These are phyloP conservation scores for Festucalex cinctus DNA, from an alignment of 2,113 vertebrate species.

Conservation along the genomic window DNA sequence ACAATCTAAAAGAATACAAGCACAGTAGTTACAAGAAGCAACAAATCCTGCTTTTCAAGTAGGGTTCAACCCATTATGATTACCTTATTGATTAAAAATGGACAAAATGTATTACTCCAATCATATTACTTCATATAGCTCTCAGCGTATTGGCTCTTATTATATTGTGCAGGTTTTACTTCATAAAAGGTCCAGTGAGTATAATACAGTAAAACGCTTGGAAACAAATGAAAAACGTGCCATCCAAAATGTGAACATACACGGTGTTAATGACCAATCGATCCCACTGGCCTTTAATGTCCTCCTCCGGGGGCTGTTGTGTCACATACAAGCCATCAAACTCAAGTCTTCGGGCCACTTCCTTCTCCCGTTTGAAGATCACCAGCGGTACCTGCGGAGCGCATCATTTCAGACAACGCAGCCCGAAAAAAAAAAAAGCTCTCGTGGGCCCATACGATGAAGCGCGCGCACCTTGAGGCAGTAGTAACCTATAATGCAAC, in stretches of 20 bases:
- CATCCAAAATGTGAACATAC: constrained; percentile 69
- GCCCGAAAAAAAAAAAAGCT: neutral
- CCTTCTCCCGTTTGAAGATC: constrained; percentile 96
- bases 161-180: neutral
- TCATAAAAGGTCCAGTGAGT: neutral
- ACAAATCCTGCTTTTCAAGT: too few relatives aligned
- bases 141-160: neutral
- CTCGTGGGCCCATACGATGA: neutral
- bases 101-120: neutral
- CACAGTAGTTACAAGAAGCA: too few relatives aligned
- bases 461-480: constrained; percentile 83
- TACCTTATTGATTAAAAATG: neutral
- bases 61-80: too few relatives aligned
- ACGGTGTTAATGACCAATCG: constrained; percentile 90
- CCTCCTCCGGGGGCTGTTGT: constrained; percentile 90
- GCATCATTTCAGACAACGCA: constrained; percentile 3
- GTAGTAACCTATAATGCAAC: constrained; percentile 96
- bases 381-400: constrained; percentile 85
- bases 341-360: constrained; percentile 90
- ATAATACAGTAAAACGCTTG: neutral
- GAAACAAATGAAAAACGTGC: neutral
- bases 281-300: constrained; percentile 98
- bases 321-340: constrained; percentile 94
- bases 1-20: too few relatives aligned
- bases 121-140: neutral